Evolutionary conservation across 2,888 invertebrate species (phyloP).

Genomic region (Psococerastis gibbosa): DNA sequence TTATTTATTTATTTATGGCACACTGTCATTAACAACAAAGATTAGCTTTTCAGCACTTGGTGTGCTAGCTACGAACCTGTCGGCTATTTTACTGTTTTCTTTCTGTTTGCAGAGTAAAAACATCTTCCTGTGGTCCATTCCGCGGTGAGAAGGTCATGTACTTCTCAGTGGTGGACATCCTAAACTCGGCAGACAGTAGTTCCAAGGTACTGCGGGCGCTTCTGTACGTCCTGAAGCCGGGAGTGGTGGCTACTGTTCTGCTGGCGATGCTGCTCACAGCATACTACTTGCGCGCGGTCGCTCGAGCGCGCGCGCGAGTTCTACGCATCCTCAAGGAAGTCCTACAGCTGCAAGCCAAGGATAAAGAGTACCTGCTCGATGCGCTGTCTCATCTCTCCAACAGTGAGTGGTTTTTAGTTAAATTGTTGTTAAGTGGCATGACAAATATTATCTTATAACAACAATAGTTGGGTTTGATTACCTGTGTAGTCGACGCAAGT

Average conservation of each 20-base stretch:
- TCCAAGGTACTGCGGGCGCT: conserved; percentile 29
- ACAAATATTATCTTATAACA: no score
- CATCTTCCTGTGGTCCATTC: conserved; percentile 46
- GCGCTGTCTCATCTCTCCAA: conserved; percentile 29
- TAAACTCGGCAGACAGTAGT: conserved; percentile 31
- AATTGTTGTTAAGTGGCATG: no score
- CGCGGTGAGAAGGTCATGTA: conserved; percentile 33
- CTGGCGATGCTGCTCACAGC: conserved; percentile 42
- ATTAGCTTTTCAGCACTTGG: no score
- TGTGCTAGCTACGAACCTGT: no score
- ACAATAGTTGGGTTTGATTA: no score
- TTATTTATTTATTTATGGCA: no score
- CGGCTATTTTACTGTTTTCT: no score
- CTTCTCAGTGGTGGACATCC: conserved; percentile 34
- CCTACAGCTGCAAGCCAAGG: conserved; percentile 43
- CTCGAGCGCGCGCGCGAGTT: conserved; percentile 38
- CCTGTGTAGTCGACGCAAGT: no score
- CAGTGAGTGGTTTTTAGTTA: no score
- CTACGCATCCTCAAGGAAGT: conserved; percentile 40
- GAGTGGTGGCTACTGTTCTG: conserved; percentile 37
- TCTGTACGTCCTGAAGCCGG: conserved; percentile 35
- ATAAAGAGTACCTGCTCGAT: conserved; percentile 46
- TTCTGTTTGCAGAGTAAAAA: conserved; percentile 30
- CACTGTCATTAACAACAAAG: no score
- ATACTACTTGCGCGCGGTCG: conserved; percentile 42